These are phyloP conservation scores for Orgyia antiqua DNA, from an alignment of 2,888 invertebrate genomes.

Conservation along the genomic window DNA sequence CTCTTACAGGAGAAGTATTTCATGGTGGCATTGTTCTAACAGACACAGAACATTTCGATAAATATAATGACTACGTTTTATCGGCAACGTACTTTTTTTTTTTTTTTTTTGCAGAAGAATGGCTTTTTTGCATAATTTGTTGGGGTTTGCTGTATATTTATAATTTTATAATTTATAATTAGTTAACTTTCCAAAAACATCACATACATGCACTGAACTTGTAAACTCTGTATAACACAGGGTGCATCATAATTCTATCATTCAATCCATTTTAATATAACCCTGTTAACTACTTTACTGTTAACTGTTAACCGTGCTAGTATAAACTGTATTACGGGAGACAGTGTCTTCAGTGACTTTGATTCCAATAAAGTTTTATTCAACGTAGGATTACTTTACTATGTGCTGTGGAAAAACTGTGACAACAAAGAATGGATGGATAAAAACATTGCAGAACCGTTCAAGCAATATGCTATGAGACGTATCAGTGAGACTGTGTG, in stretches of 20 bases:
- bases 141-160: no score
- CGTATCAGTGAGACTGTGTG: conserved; percentile 4
- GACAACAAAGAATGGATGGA: conserved; percentile 5
- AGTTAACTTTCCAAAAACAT: no score
- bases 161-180: no score
- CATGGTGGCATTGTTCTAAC: conserved; percentile 2
- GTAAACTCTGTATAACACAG: no score
- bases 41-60: conserved; percentile 2
- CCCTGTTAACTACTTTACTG: no score
- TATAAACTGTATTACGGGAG: no score
- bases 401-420: conserved; percentile 3
- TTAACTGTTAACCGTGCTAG: conserved; percentile 21
- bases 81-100: conserved; percentile 20
- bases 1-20: conserved; percentile 2
- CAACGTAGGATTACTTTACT: conserved; percentile 5
- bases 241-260: no score
- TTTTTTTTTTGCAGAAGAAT: no score
- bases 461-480: conserved; percentile 2
- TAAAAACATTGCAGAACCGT: neutral
- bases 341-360: no score
- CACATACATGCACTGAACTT: no score
- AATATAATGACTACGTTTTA: conserved; percentile 4
- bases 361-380: neutral
- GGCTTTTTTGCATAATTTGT: no score
- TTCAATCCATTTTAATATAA: no score